Evolutionary conservation across 1,140 invertebrate species (phyloP).

Genomic region (Cecropterus lyciades): DNA sequence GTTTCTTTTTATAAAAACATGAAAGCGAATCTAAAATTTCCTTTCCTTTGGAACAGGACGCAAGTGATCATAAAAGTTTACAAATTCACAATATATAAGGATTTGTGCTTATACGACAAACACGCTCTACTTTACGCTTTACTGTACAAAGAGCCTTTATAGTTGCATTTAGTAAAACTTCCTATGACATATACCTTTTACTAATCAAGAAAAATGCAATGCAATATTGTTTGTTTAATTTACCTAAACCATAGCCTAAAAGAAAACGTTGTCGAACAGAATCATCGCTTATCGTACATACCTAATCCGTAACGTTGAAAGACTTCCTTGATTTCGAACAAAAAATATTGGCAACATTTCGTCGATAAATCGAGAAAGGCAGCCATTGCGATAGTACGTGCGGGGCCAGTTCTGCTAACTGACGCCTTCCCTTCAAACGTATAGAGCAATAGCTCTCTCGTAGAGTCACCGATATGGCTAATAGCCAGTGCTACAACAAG

Average conservation of each 20-base stretch:
- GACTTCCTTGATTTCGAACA: not conserved
- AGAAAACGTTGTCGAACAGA: too few relatives aligned
- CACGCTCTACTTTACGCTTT: conserved; percentile 27
- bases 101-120: conserved; percentile 26
- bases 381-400: not conserved
- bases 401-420: conserved; percentile 16
- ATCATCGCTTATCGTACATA: too few relatives aligned
- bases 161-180: too few relatives aligned
- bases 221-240: too few relatives aligned
- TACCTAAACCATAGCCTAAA: too few relatives aligned
- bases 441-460: conserved; percentile 26
- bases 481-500: conserved; percentile 15
- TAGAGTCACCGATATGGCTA: conserved; percentile 21
- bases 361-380: conserved; percentile 8
- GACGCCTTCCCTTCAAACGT: conserved; percentile 25
- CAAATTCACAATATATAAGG: conserved; percentile 31
- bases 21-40: conserved; percentile 15
- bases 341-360: conserved; percentile 20
- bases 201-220: too few relatives aligned
- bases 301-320: not conserved
- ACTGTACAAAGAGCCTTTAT: conserved; percentile 14
- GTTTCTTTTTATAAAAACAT: conserved; percentile 10
- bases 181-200: too few relatives aligned
- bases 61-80: conserved; percentile 32
- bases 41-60: conserved; percentile 14